Evolutionary conservation across 2,113 vertebrate genomes (phyloP).

Genomic region (Nibea coibor): DNA sequence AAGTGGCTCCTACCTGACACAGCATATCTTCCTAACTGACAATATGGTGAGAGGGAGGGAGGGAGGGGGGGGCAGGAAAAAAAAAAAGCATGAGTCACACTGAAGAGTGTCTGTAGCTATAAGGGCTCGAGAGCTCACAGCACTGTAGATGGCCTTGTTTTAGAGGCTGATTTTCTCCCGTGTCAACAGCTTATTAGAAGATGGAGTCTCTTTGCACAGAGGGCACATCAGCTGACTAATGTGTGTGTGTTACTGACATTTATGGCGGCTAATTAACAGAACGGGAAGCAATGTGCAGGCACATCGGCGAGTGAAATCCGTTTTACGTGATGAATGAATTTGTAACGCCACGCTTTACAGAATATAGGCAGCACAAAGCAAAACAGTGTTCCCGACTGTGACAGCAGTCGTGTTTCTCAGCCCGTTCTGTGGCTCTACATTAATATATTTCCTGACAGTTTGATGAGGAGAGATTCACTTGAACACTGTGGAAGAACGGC

Average conservation of each 20-base stretch:
- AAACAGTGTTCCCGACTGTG: conserved; percentile 41
- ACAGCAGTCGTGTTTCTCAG: conserved; percentile 38
- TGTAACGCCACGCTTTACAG: conserved; percentile 54
- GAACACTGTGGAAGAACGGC: conserved; percentile 22
- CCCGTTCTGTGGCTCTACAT: conserved; percentile 16
- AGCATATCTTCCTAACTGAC: conserved; percentile 13
- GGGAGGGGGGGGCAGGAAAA: neutral
- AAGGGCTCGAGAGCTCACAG: conserved; percentile 22
- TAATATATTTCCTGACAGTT: neutral
- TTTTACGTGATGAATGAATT: conserved; percentile 68
- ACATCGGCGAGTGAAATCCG: conserved; percentile 42
- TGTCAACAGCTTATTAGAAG: conserved; percentile 56
- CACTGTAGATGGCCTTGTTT: conserved; percentile 62
- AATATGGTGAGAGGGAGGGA: neutral
- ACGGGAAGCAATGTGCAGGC: conserved; percentile 4
- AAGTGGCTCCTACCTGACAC: conserved; percentile 23
- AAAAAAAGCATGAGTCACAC: conserved; percentile 62
- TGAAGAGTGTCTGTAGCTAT: conserved; percentile 19
- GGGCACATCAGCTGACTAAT: conserved; percentile 47
- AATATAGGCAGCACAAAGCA: conserved; percentile 48
- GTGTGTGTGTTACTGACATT: conserved; percentile 24
- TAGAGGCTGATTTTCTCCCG: conserved; percentile 44
- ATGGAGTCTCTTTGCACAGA: conserved; percentile 52
- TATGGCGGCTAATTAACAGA: conserved; percentile 19
- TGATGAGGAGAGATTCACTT: neutral